Percentiles rank a stretch among this genome's conserved stretches.
Conservation (phyloP, 1,140 invertebrate genomes). For the Zaprionus kolodkinae region DNA sequence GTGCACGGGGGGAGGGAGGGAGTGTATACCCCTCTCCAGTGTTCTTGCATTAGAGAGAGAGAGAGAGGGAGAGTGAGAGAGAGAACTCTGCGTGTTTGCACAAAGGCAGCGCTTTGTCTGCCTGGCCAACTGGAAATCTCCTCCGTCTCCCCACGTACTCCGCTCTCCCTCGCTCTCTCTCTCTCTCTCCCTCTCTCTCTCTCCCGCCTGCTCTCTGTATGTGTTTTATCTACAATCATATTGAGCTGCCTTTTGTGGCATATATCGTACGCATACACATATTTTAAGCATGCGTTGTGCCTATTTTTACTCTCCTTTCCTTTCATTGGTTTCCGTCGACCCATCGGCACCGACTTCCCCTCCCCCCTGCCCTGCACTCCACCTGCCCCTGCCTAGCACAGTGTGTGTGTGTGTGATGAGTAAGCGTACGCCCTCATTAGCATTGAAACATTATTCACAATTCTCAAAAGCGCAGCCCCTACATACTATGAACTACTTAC, state of each 20-base stretch:
- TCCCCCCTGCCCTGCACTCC: background rate
- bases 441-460: conserved; percentile 62
- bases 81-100: conserved; percentile 30
- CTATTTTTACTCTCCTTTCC: conserved; percentile 51
- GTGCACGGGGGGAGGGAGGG: conserved; percentile 18
- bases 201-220: conserved; percentile 7
- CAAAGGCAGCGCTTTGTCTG: conserved; percentile 63
- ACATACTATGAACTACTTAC: background rate
- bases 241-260: conserved; percentile 27
- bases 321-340: conserved; percentile 38
- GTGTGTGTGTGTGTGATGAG: conserved; percentile 49
- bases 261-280: conserved; percentile 35
- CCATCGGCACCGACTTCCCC: background rate
- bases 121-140: conserved; percentile 43
- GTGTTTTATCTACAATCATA: conserved; percentile 43
- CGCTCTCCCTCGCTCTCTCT: background rate
- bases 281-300: conserved; percentile 57
- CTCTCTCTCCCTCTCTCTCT: conserved; percentile 17
- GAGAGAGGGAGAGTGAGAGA: conserved; percentile 20
- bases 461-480: conserved; percentile 30
- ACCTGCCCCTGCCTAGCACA: too few species aligned
- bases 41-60: conserved; percentile 55
- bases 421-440: conserved; percentile 71
- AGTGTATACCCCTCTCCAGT: background rate
- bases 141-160: too few species aligned